Conservation (phyloP, 2,888 invertebrate species). For the Epinotia bilunana region DNA sequence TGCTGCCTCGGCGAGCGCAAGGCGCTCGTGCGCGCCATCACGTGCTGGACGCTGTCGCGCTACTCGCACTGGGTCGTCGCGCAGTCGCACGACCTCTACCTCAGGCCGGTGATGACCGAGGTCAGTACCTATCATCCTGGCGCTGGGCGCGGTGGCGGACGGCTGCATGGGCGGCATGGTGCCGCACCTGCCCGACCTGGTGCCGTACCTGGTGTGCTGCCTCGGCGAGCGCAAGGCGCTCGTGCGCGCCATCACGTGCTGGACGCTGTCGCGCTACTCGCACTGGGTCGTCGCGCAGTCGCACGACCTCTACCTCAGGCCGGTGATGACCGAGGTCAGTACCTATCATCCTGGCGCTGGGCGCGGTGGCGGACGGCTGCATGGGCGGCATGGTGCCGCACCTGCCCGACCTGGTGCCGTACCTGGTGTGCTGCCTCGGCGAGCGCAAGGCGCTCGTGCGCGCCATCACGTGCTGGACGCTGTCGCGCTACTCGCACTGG, state of each 20-base stretch:
- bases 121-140: constrained; percentile 95
- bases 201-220: constrained; percentile 97
- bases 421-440: constrained; percentile 94
- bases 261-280: constrained; percentile 98
- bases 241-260: constrained; percentile 99
- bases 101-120: constrained; percentile 97
- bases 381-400: constrained; percentile 99
- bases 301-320: constrained; percentile 96
- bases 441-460: constrained; percentile 98
- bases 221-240: constrained; percentile 97
- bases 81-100: constrained; percentile 96
- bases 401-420: constrained; percentile 97
- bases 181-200: constrained; percentile 97
- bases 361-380: constrained; percentile 96
- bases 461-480: constrained; percentile 99
- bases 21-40: constrained; percentile 98
- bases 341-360: constrained; percentile 96
- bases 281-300: constrained; percentile 99
- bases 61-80: constrained; percentile 99
- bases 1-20: constrained; percentile 96
- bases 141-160: constrained; percentile 96
- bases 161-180: constrained; percentile 99
- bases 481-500: constrained; percentile 99
- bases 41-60: constrained; percentile 99
- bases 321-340: constrained; percentile 97